A percentile compares a stretch with the other conserved stretches of the same genome.
These are phyloP conservation scores for Garrulus glandarius DNA, from an alignment of 2,797 vertebrate species.

Conservation along the genomic window DNA sequence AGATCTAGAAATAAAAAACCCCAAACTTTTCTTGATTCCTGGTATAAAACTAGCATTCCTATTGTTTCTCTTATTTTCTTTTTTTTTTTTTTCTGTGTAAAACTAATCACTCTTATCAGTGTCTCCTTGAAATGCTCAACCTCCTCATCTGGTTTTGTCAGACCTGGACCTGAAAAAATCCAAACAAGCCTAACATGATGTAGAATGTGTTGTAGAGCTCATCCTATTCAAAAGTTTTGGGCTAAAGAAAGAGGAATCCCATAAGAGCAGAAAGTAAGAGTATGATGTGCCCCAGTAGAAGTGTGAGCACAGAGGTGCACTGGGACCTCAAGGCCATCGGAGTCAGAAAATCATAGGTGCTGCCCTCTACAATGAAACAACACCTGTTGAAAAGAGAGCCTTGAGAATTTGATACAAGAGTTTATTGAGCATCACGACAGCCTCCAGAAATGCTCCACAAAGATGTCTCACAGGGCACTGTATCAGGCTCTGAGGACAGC, in stretches of 20 bases:
- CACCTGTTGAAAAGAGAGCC: not conserved
- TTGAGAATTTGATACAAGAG: not conserved
- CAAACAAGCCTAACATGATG: fast-evolving
- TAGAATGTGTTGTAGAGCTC: not conserved
- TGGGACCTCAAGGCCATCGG: not conserved
- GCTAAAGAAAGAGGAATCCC: not conserved
- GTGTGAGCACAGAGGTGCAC: not conserved
- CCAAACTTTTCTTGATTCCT: not conserved
- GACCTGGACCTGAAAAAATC: not conserved
- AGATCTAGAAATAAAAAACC: not conserved
- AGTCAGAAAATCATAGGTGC: not conserved
- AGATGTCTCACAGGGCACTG: not conserved
- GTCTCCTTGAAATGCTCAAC: not conserved
- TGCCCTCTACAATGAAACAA: not conserved
- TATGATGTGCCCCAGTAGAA: not conserved
- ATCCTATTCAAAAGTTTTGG: not conserved
- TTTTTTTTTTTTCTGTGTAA: not conserved
- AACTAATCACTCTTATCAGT: not conserved
- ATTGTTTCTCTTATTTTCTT: not conserved
- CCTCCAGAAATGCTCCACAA: not conserved
- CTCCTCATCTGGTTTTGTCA: not conserved
- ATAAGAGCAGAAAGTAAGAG: not conserved
- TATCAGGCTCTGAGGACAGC: not conserved
- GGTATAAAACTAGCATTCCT: not conserved
- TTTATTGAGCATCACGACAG: not conserved